A percentile compares a stretch with the other conserved stretches of the same genome.
phyloP scores from a whole-genome alignment of 2,797 vertebrate species.

The Sebastes steindachneri region DNA sequence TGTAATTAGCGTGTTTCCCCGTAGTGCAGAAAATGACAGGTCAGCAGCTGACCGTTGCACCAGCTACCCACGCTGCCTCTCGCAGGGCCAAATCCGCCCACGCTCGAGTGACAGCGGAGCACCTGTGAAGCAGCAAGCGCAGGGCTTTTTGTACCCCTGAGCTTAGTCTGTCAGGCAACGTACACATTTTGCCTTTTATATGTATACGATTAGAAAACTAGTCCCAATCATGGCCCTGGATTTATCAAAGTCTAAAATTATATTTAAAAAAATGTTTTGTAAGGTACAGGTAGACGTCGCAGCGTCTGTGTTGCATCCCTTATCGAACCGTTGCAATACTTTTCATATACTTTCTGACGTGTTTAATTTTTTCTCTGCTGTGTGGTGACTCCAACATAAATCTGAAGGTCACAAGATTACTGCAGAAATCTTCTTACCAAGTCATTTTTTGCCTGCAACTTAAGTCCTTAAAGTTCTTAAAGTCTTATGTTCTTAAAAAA shows the following conservation, averaged over 20 bases:
- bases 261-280: neutral
- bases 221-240: neutral
- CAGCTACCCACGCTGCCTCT: conserved; percentile 45
- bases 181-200: neutral
- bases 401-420: neutral
- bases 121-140: conserved; percentile 33
- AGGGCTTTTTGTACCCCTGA: neutral
- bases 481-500: neutral
- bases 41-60: conserved; percentile 53
- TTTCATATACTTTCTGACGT: neutral
- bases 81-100: conserved; percentile 37
- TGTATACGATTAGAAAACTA: neutral
- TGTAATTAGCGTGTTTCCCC: conserved; percentile 38
- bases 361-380: neutral
- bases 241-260: neutral
- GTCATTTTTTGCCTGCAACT: neutral
- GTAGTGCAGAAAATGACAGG: conserved; percentile 34
- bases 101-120: neutral
- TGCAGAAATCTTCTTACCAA: neutral
- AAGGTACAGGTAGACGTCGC: neutral
- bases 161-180: neutral
- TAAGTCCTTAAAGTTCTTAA: neutral
- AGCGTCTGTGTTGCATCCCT: neutral
- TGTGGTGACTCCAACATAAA: neutral
- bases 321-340: neutral